Evolutionary conservation across 2,797 vertebrate genomes (phyloP).

Genomic region (Hydrolagus colliei): DNA sequence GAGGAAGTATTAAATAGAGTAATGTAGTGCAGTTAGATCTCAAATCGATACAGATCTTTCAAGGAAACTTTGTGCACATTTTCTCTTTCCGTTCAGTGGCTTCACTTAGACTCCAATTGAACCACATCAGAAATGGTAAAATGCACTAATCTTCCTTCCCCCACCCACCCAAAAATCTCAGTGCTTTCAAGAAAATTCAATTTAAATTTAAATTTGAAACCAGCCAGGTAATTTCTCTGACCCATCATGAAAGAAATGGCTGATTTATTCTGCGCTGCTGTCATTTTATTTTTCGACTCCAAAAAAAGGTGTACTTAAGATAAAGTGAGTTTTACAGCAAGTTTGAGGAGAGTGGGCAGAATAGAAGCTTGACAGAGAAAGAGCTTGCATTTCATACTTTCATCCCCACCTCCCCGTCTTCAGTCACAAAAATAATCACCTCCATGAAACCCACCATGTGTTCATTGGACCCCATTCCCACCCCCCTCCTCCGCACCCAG

Average conservation of each 20-base stretch:
- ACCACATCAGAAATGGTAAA: background rate
- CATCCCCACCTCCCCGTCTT: too few species aligned
- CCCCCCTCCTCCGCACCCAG: too few species aligned
- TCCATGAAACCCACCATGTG: too few species aligned
- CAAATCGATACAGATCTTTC: background rate
- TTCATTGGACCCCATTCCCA: too few species aligned
- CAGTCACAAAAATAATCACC: too few species aligned
- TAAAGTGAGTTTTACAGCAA: background rate
- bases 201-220: conserved; percentile 19
- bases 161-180: background rate
- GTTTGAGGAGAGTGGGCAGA: background rate
- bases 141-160: background rate
- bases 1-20: too few species aligned
- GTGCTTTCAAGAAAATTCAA: background rate
- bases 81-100: background rate
- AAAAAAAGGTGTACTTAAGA: background rate
- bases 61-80: too few species aligned
- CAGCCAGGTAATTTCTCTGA: background rate
- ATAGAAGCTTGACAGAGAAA: background rate
- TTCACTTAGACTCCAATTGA: background rate
- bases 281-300: background rate
- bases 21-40: background rate
- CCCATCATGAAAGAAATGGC: too few species aligned
- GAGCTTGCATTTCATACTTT: background rate
- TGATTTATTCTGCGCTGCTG: background rate